Base-by-base conservation (phyloP, 1,140 invertebrate genomes). In the Lithobius niger region DNA sequence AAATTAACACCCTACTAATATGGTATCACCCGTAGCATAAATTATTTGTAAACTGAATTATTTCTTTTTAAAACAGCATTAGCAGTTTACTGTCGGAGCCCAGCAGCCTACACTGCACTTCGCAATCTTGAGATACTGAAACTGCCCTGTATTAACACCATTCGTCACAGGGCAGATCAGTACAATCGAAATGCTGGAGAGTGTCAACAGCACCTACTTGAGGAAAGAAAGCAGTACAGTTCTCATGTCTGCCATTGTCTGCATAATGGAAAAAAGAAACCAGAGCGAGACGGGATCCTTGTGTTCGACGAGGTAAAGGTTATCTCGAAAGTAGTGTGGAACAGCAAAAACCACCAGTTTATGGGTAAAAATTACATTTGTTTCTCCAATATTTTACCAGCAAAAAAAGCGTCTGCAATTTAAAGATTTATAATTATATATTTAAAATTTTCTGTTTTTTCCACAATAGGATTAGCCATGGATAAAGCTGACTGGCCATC, bases 271-370 rank as follows among this genome's bases (percentile, higher is more conserved):
- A 48, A 48, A 19, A 6, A 10, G 6, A 6, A 19, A 48, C 45
- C 45, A 19, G 6, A 13, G 6, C 6, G 19, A 10, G 45, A 10
- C 10, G 45, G 45, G 19, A 48, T 48, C 19, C 45, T 48, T 13
- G 22, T 48, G 19, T 48, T 10, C 19, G 45, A 48, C 22, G 45
- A 48, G 6, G 45, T 48, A 6, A 48, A 48, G 45, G 45, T 48
- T 13, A 48, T 48, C 19, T 19, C 18, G 10, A 48, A 48, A 24
- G 45, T 48, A 10, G 19, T 48, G 6, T 48, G 45, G 45, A 48
- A 48, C 19, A 19, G 18, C 13, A 48, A 48, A 24, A 48, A 13
- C 45, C 45, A 48, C 19, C 6, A 6, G 22, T 48, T 48, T 24
- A 48, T 19, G 6, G 45, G 45, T 36, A 36, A n/a, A 36, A 10